Base-by-base conservation (phyloP, 37 sponge, comb jelly and placozoan genomes). In the Beroe forskalii region DNA sequence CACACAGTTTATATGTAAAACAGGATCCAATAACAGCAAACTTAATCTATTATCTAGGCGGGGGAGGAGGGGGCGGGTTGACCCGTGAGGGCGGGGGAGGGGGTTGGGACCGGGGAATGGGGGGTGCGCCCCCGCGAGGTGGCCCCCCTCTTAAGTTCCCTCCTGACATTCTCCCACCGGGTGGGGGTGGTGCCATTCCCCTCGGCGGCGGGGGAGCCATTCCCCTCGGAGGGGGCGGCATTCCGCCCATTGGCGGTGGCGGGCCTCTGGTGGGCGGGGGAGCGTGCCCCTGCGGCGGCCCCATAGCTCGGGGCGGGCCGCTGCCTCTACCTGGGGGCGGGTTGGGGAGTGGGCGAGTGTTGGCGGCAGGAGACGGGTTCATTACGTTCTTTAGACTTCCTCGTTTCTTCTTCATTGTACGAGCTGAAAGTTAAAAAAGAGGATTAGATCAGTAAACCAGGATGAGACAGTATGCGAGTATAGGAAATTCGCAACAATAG, bases 61-160 rank as follows among this genome's bases (percentile, higher is more conserved):
- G 72, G 9, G 72, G 72, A 37, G 72, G 72, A 35, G 72, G 72
- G 38, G 72, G 72, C 17, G 72, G 72, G 72, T 69, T 69, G 1
- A 36, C 36, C 32, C 72, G 35, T 3, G 72, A 69, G 38, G 72
- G 72, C 2, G 72, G 72, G 35, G 72, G 72, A 35, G 72, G 72
- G 38, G 72, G 72, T 69, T 69, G 72, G 39, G 72, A 69, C 2
- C 72, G 35, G 20, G 72, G 72, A 0, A 69, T 32, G 2, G 36
- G 72, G 72, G 72, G 72, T 2, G 72, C 33, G 17, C 72, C 39
- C 72, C 72, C 72, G 9, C 72, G 27, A 9, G 72, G 72, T 17
- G 72, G 38, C 17, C 33, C 33, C 19, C 38, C 72, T 35, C 72
- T 69, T 19, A 37, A 69, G 72, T 69, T 69, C 19, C 55, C 55